These are phyloP conservation scores for Ericerus pela DNA, from an alignment of 1,140 invertebrate species.

Conservation along the genomic window DNA sequence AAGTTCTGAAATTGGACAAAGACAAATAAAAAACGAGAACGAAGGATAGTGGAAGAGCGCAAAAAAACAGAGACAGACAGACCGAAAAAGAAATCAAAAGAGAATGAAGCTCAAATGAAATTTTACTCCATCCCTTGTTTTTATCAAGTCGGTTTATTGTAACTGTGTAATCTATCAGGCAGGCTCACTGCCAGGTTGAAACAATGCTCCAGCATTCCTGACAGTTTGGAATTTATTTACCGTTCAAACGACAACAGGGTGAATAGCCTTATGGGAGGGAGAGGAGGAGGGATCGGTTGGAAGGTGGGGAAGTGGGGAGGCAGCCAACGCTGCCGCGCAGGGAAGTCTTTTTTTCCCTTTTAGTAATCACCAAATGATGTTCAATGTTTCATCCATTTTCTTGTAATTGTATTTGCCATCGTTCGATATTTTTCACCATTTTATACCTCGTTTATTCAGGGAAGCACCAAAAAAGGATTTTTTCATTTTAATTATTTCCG, in stretches of 20 bases:
- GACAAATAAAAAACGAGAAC: no score
- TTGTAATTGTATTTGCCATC: conserved; percentile 4
- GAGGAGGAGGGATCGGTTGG: no score
- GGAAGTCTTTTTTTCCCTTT: conserved; percentile 1
- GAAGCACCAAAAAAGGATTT: no score
- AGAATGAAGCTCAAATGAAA: background rate
- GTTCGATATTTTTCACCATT: background rate
- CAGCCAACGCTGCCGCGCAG: no score
- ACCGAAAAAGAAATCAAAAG: background rate
- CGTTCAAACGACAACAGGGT: conserved; percentile 4
- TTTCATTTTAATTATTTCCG: no score
- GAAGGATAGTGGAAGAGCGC: no score
- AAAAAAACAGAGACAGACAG: no score
- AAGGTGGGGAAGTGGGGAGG: no score
- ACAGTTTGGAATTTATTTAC: conserved; percentile 10
- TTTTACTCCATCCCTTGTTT: conserved; percentile 8
- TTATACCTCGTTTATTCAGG: no score
- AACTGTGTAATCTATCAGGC: conserved; percentile 10
- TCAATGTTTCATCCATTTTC: conserved; percentile 7
- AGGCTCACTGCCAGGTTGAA: conserved; percentile 6
- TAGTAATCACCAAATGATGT: conserved; percentile 7
- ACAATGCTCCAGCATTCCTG: conserved; percentile 6
- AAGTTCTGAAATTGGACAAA: no score
- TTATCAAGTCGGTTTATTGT: conserved; percentile 12
- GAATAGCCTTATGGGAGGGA: background rate